A percentile compares a stretch with the other conserved stretches of the same genome.
Conservation (phyloP, 1,140 invertebrate genomes). For the Pachyrhynchus sulphureomaculatus region DNA sequence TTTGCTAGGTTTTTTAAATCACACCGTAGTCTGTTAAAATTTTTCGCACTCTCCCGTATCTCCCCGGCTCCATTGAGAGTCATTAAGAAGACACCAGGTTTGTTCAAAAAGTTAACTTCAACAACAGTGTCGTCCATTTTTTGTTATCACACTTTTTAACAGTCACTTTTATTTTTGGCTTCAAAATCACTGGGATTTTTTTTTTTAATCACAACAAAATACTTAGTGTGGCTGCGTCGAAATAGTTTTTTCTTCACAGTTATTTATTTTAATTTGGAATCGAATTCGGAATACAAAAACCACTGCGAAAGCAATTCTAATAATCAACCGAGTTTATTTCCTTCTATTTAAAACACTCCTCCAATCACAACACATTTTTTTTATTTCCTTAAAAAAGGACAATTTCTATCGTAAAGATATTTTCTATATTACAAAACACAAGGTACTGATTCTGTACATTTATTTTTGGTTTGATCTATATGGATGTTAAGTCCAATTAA, state of each 20-base stretch:
- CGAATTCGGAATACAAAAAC: no score
- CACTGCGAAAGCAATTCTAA: neutral
- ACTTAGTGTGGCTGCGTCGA: no score
- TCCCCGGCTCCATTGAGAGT: no score
- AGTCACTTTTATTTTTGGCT: conserved; percentile 11
- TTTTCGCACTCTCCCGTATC: no score
- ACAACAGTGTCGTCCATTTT: no score
- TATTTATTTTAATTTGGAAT: no score
- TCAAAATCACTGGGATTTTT: neutral
- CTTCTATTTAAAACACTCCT: neutral
- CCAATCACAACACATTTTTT: neutral
- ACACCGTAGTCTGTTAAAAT: no score
- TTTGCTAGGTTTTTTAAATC: no score
- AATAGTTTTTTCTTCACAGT: no score
- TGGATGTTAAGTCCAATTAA: neutral
- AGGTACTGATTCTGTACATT: neutral
- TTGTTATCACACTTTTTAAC: no score
- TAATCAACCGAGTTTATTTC: neutral
- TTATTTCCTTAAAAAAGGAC: neutral
- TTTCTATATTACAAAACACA: conserved; percentile 8
- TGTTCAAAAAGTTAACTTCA: no score
- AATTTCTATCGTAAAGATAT: neutral
- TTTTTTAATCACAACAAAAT: neutral
- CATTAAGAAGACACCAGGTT: no score
- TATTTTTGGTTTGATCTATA: neutral